Percentiles rank a stretch among this genome's conserved stretches.
Evolutionary conservation across 2,888 invertebrate genomes (phyloP).

Genomic region (Leptura quadrifasciata): DNA sequence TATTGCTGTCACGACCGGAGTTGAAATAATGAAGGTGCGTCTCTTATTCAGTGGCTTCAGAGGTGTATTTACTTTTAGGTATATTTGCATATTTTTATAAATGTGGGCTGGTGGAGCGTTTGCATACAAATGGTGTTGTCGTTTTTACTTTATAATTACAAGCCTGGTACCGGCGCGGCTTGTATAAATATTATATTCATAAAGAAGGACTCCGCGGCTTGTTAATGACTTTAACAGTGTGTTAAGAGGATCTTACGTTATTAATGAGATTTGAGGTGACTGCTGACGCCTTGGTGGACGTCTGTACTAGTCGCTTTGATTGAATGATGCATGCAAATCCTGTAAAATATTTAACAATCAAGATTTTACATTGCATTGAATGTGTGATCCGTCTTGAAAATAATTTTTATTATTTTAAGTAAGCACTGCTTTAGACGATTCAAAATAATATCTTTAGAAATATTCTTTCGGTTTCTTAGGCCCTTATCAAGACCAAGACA

Average conservation of each 20-base stretch:
- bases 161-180: background rate
- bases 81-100: constrained; percentile 50
- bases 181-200: constrained; percentile 3
- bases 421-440: too few relatives aligned
- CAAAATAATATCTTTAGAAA: too few relatives aligned
- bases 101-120: constrained; percentile 4
- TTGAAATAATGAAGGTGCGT: constrained; percentile 48
- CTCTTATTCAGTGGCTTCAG: constrained; percentile 39
- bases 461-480: too few relatives aligned
- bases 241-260: background rate
- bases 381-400: too few relatives aligned
- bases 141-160: constrained; percentile 25
- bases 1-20: constrained; percentile 45
- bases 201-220: background rate
- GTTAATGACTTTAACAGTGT: constrained; percentile 3
- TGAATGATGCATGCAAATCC: background rate
- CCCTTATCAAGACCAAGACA: too few relatives aligned
- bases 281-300: background rate
- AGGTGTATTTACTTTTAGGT: constrained; percentile 45
- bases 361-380: too few relatives aligned
- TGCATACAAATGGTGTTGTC: constrained; percentile 25
- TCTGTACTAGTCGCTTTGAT: background rate
- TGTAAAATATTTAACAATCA: background rate
- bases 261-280: background rate
- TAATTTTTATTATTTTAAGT: too few relatives aligned